These are phyloP conservation scores for Ariolimax columbianus DNA, from an alignment of 2,888 invertebrate genomes.

Conservation along the genomic window DNA sequence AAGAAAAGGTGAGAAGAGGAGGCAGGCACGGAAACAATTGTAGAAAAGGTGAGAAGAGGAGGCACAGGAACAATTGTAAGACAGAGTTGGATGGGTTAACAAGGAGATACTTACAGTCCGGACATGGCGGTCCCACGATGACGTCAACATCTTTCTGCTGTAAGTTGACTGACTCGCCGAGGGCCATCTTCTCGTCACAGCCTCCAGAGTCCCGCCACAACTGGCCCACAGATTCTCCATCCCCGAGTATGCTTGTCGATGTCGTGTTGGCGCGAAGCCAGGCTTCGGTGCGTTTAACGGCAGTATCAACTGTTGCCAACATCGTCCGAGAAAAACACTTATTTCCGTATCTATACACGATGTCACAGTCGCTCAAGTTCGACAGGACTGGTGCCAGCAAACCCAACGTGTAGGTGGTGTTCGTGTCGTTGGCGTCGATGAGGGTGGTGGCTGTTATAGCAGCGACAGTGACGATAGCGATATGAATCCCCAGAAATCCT, in stretches of 20 bases:
- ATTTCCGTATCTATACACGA: neutral
- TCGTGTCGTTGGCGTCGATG: neutral
- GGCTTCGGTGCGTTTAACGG: neutral
- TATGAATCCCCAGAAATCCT: no score
- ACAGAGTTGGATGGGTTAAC: neutral
- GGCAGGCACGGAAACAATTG: neutral
- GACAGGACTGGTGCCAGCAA: neutral
- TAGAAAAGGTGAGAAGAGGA: neutral
- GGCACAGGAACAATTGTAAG: neutral
- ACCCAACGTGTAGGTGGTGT: neutral
- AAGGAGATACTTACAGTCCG: conserved; percentile 29
- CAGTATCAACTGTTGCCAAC: neutral
- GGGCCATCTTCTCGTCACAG: conserved; percentile 23
- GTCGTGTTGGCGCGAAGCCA: neutral
- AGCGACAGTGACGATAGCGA: neutral
- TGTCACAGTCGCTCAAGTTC: neutral
- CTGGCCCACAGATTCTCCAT: neutral
- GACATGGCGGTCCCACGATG: conserved; percentile 37
- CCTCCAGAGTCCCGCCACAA: conserved; percentile 37
- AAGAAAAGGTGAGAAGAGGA: neutral
- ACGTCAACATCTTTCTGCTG: conserved; percentile 8
- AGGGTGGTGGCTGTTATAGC: neutral
- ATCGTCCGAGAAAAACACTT: neutral
- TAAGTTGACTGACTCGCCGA: conserved; percentile 23
- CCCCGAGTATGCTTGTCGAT: neutral